Evolutionary conservation across 1,140 invertebrate species (phyloP).

Genomic region (Platorchestia sp.): DNA sequence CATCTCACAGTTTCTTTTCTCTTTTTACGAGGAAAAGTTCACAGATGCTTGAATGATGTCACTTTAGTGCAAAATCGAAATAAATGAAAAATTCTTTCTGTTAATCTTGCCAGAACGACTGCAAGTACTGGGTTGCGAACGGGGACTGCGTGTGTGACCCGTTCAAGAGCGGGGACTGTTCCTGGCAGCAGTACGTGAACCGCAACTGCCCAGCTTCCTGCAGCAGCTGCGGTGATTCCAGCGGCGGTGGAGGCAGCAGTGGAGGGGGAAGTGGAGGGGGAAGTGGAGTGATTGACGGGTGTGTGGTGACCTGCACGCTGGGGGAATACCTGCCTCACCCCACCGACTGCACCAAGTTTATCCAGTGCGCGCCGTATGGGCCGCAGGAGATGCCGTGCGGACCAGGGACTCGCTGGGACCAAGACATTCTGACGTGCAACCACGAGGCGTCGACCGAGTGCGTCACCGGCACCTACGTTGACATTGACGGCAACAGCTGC

Average conservation of each 20-base stretch:
- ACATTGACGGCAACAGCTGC: background rate
- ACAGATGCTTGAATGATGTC: background rate
- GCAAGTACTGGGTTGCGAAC: conserved; percentile 57
- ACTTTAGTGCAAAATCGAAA: background rate
- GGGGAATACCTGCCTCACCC: conserved; percentile 60
- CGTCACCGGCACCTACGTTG: conserved; percentile 38
- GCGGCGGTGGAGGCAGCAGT: background rate
- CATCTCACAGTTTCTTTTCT: background rate
- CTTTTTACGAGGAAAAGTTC: background rate
- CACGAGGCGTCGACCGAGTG: conserved; percentile 9
- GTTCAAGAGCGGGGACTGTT: conserved; percentile 50
- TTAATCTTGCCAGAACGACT: conserved; percentile 27
- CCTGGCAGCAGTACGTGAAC: conserved; percentile 57
- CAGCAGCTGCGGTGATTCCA: background rate
- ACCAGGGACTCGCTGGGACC: background rate
- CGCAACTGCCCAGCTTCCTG: conserved; percentile 45
- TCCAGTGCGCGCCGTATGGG: conserved; percentile 59
- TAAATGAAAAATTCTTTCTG: background rate
- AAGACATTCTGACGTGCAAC: conserved; percentile 13
- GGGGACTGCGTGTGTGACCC: conserved; percentile 59
- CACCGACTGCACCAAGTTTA: conserved; percentile 60
- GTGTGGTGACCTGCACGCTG: conserved; percentile 56
- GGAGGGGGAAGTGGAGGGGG: conserved; percentile 52
- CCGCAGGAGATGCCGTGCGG: conserved; percentile 48
- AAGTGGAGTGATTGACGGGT: conserved; percentile 56